A percentile compares a stretch with the other conserved stretches of the same genome.
Evolutionary conservation across 2,797 vertebrate genomes (phyloP).

Genomic region (Amniataba percoides): DNA sequence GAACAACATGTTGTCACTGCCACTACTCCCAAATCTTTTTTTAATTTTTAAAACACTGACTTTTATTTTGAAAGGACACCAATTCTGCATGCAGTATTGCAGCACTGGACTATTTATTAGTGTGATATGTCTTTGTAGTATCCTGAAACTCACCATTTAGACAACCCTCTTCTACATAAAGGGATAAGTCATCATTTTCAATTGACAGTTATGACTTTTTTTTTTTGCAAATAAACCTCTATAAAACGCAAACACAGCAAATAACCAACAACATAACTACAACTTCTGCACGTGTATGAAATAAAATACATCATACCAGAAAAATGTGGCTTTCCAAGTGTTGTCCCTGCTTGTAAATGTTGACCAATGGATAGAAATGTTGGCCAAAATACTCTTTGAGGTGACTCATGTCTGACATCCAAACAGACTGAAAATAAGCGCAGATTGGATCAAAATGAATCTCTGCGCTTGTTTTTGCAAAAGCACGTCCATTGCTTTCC

Average conservation of each 20-base stretch:
- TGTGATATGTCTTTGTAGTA: background rate
- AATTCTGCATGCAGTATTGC: background rate
- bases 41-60: no score
- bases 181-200: background rate
- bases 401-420: background rate
- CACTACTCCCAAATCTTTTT: no score
- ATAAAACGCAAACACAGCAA: background rate
- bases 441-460: background rate
- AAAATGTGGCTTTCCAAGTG: no score
- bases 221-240: background rate
- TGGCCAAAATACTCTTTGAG: background rate
- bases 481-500: accelerated
- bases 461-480: background rate
- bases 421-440: accelerated
- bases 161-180: background rate
- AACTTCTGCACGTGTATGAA: no score
- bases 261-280: background rate
- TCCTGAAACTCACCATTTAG: background rate
- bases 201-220: background rate
- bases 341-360: background rate
- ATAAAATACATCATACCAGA: no score
- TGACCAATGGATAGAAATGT: background rate
- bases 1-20: no score
- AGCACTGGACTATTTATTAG: background rate
- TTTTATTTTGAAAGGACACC: no score